phyloP scores from a whole-genome alignment of 2,797 vertebrate species.

The Crenichthys baileyi region DNA sequence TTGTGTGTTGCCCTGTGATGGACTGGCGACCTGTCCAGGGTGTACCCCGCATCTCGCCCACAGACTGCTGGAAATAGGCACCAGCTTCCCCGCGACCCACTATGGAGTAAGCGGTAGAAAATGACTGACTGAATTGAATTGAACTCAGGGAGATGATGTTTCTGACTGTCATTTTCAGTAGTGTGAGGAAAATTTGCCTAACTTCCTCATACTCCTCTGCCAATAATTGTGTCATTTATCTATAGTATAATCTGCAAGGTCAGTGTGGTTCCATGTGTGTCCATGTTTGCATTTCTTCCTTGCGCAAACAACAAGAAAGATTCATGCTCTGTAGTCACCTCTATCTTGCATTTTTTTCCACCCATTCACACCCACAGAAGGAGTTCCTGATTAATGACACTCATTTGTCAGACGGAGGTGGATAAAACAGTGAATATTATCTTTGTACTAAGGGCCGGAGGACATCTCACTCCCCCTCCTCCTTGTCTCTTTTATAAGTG shows the following conservation, averaged over 20 bases:
- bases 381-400: slow-evolving; percentile 76
- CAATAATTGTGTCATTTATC: slow-evolving; percentile 40
- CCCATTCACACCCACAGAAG: slow-evolving; percentile 12
- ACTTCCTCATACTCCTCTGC: neutral
- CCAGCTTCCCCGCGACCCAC: too few relatives aligned
- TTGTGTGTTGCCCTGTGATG: too few relatives aligned
- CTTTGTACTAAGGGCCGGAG: slow-evolving; percentile 73
- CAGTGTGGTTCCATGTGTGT: slow-evolving; percentile 23
- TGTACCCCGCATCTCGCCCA: too few relatives aligned
- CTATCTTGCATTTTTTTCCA: slow-evolving; percentile 15
- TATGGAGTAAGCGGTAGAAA: too few relatives aligned
- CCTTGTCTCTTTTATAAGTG: slow-evolving; percentile 77
- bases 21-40: too few relatives aligned
- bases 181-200: neutral
- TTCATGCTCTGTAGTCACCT: slow-evolving; percentile 47
- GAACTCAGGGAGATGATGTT: too few relatives aligned
- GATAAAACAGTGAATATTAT: slow-evolving; percentile 82
- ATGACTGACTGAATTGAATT: too few relatives aligned
- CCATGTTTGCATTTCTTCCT: slow-evolving; percentile 52
- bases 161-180: neutral
- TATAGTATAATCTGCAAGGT: slow-evolving; percentile 17
- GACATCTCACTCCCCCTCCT: slow-evolving; percentile 58
- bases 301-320: slow-evolving; percentile 43
- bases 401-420: slow-evolving; percentile 79
- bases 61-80: too few relatives aligned